phyloP scores from a whole-genome alignment of 2,888 invertebrate species.

The Adineta ricciae region DNA sequence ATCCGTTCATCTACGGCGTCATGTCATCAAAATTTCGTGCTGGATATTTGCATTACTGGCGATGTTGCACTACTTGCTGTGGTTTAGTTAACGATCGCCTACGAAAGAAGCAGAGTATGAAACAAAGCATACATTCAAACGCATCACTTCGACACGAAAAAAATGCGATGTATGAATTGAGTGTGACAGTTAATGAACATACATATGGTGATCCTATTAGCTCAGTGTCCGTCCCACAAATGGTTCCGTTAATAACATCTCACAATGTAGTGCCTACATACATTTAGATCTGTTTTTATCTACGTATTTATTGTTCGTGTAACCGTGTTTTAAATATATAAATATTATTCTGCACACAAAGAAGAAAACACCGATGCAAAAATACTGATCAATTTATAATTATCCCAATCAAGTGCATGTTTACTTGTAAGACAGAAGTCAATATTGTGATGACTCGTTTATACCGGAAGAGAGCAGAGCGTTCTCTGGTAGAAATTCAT shows the following conservation, averaged over 20 bases:
- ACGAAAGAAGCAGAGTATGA: not conserved
- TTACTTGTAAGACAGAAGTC: too few relatives aligned
- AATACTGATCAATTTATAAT: too few relatives aligned
- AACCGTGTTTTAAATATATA: too few relatives aligned
- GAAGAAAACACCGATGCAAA: too few relatives aligned
- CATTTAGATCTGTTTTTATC: too few relatives aligned
- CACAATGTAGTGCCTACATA: not conserved
- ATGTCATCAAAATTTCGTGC: constrained; percentile 24
- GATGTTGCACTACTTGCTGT: not conserved
- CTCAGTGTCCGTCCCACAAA: not conserved
- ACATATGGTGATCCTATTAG: not conserved
- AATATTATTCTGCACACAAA: too few relatives aligned
- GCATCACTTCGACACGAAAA: not conserved
- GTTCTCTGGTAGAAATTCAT: too few relatives aligned
- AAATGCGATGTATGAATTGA: not conserved
- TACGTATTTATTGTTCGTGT: too few relatives aligned
- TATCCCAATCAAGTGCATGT: too few relatives aligned
- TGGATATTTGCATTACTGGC: constrained; percentile 14
- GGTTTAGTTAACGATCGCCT: not conserved
- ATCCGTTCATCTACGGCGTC: constrained; percentile 32
- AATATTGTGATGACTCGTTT: too few relatives aligned
- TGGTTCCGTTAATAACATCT: not conserved
- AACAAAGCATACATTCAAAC: not conserved
- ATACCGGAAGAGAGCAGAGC: too few relatives aligned
- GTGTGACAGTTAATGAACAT: not conserved